Conservation (phyloP, 2,113 vertebrate genomes). For the Notarius quadriscutis region DNA sequence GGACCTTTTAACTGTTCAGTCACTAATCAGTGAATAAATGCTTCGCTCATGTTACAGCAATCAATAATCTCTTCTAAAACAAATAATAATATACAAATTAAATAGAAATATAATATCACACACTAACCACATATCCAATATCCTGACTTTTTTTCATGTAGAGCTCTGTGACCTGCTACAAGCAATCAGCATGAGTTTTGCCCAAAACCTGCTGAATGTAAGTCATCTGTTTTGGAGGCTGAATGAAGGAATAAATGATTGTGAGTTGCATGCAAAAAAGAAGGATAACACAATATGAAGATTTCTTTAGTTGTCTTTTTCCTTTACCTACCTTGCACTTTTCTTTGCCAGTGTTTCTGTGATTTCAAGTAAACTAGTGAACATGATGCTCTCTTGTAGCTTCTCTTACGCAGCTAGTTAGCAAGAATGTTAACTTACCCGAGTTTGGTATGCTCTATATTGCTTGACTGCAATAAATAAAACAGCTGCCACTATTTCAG, state of each 20-base stretch:
- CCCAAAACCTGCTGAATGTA: background rate
- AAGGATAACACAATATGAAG: background rate
- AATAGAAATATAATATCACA: no score
- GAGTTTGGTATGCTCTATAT: background rate
- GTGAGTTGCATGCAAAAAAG: background rate
- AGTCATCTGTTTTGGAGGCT: background rate
- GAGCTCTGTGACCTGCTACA: background rate
- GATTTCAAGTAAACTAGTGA: background rate
- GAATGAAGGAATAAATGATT: background rate
- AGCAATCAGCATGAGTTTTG: background rate
- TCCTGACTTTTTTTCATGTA: background rate
- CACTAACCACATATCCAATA: background rate
- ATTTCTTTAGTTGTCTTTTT: background rate
- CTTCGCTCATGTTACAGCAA: background rate
- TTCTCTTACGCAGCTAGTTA: background rate
- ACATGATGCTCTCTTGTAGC: background rate
- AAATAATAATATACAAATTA: background rate
- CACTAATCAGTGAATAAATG: background rate
- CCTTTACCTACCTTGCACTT: background rate
- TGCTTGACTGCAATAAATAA: background rate
- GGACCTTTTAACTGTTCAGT: slow-evolving; percentile 28
- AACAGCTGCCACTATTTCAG: background rate
- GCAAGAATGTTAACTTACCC: background rate
- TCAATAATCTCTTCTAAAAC: background rate
- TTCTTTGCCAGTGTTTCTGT: background rate